A percentile compares a stretch with the other conserved stretches of the same genome.
Conservation (phyloP, 2,797 vertebrate genomes). For the Rhabdomys pumilio region DNA sequence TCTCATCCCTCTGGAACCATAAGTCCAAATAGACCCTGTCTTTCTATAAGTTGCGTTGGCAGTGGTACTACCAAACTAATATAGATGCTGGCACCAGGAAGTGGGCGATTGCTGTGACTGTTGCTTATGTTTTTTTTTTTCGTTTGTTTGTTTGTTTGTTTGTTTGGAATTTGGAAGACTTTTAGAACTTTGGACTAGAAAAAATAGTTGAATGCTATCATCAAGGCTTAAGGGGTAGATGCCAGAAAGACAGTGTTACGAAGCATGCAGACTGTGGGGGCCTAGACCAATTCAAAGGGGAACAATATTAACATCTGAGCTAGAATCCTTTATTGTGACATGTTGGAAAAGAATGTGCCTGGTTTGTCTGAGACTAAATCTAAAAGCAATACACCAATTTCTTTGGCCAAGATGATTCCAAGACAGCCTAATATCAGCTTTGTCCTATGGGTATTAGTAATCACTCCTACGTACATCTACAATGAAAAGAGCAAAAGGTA, state of each 20-base stretch:
- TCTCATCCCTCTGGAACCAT: neutral
- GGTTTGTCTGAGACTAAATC: neutral
- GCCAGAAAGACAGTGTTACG: neutral
- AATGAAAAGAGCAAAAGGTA: neutral
- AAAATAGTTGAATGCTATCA: neutral
- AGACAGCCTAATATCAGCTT: neutral
- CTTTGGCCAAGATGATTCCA: neutral
- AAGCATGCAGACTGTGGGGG: no score
- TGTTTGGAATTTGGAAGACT: neutral
- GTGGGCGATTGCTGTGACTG: neutral
- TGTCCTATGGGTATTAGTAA: neutral
- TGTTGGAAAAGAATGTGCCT: neutral
- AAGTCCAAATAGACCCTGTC: neutral
- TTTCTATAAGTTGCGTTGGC: neutral
- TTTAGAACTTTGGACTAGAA: neutral
- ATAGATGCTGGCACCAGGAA: neutral
- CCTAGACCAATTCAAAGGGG: neutral
- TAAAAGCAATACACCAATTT: neutral
- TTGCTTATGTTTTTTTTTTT: neutral
- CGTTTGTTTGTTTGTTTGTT: no score
- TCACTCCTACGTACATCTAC: neutral
- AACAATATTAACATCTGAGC: neutral
- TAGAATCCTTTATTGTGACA: neutral
- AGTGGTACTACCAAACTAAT: neutral
- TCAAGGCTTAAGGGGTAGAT: neutral